Evolutionary conservation across 2,888 invertebrate genomes (phyloP), one percentile per base, ranked within the genome.

Genomic region (Scotopteryx bipunctaria): DNA sequence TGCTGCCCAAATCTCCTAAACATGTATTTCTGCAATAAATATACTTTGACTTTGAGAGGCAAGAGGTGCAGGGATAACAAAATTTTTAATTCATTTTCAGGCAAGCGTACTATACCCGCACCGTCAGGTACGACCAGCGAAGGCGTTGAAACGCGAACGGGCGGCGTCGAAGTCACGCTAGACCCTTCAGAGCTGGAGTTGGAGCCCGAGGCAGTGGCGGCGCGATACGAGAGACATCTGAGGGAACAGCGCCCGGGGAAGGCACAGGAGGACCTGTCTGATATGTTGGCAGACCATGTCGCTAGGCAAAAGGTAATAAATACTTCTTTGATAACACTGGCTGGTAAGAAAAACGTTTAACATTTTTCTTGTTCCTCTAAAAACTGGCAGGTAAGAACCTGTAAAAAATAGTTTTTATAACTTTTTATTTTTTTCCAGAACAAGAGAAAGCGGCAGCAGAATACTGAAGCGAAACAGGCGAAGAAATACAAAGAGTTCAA

Each of bases 401-500:
- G 8, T 4, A 5, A 4, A 9, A 5, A 2, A 9, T 11, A 5
- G 9, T 8, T 13, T 14, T 31, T 8, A 21, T 0, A 8, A 13
- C 8, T 15, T 32, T 9, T 4, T 21, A 74, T 71, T 73, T 70
- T 67, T 64, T 94, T 94, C 41, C 93, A 96, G 95, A 98, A 95
- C 72, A 97, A 98, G 88, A 92, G 98, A 61, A 98, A 98, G 83
- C 93, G 97, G 55, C 97, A 97, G 66, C 96, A 96, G 79, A 96
- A 96, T 62, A 95, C 96, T 73, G 96, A 98, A 66, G 94, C 95
- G 2, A 98, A 98, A 81, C 94, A 96, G 66, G 95, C 97, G 8
- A 99, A 99, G 91, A 98, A 99, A 90, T 98, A 98, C 92, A 99
- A 98, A 86, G 98, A 99, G 81, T 99, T 99, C 91, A 99, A 99